Evolutionary conservation across 2,888 invertebrate genomes (phyloP).

Genomic region (Podotricha telesiphe): DNA sequence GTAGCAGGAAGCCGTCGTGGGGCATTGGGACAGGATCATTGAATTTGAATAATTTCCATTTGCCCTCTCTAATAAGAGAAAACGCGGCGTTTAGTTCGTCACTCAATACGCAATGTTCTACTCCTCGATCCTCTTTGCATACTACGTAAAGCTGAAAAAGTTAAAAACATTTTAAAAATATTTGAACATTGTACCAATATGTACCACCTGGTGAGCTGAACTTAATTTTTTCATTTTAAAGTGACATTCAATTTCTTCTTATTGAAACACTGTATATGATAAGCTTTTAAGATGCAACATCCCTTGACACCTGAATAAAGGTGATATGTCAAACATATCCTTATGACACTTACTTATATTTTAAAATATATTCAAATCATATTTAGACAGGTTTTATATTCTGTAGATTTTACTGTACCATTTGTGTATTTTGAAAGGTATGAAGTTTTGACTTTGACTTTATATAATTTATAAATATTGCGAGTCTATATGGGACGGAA

Average conservation of each 20-base stretch:
- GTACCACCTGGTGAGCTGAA: background rate
- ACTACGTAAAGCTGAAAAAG: too few relatives aligned
- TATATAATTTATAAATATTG: too few relatives aligned
- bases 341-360: constrained; percentile 13
- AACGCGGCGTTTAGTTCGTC: too few relatives aligned
- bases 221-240: constrained; percentile 22
- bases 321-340: constrained; percentile 27
- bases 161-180: too few relatives aligned
- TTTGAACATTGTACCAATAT: background rate
- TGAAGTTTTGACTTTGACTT: background rate
- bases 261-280: constrained; percentile 10
- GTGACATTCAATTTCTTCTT: constrained; percentile 9
- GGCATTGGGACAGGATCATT: too few relatives aligned
- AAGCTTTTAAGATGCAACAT: constrained; percentile 12
- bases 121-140: too few relatives aligned
- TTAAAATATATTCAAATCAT: constrained; percentile 1
- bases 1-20: too few relatives aligned
- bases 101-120: too few relatives aligned
- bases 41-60: too few relatives aligned
- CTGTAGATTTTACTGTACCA: background rate
- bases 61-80: too few relatives aligned
- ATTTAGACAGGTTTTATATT: constrained; percentile 25
- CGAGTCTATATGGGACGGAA: too few relatives aligned
- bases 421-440: background rate
- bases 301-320: constrained; percentile 17